These are phyloP conservation scores for Eretmocerus hayati DNA, from an alignment of 2,888 invertebrate species.

Conservation along the genomic window DNA sequence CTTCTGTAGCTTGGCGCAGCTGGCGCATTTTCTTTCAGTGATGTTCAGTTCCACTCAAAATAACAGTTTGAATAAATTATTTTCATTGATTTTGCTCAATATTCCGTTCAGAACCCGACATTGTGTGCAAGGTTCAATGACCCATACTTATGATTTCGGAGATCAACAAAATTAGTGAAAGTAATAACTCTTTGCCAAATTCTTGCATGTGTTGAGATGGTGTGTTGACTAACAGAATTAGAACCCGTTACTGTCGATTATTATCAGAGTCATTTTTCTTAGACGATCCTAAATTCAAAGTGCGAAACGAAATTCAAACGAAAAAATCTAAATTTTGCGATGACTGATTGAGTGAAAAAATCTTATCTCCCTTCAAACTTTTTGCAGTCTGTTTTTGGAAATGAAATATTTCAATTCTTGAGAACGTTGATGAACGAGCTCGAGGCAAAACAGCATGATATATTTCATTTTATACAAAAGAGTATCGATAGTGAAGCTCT, in stretches of 20 bases:
- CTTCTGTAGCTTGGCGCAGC: too few species aligned
- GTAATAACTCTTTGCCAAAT: too few species aligned
- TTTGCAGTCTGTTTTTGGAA: too few species aligned
- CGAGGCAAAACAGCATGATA: too few species aligned
- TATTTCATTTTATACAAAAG: too few species aligned
- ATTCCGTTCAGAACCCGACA: neutral
- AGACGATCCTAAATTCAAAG: conserved; percentile 14
- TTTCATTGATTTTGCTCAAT: neutral
- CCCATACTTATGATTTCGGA: neutral
- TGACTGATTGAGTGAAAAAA: neutral
- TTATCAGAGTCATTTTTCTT: neutral
- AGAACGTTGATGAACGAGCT: too few species aligned
- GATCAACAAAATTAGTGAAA: too few species aligned
- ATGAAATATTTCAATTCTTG: too few species aligned
- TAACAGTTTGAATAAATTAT: too few species aligned
- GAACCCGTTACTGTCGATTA: too few species aligned
- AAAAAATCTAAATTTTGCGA: neutral
- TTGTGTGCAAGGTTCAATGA: neutral
- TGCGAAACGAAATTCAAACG: conserved; percentile 28
- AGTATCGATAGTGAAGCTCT: too few species aligned
- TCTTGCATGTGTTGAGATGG: conserved; percentile 37
- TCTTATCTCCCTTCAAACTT: conserved; percentile 20
- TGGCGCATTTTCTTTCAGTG: neutral
- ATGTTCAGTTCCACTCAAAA: neutral
- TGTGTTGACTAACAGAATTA: conserved; percentile 35